These are phyloP conservation scores for Tetranychus truncatus DNA, from an alignment of 2,888 invertebrate genomes.

Conservation along the genomic window DNA sequence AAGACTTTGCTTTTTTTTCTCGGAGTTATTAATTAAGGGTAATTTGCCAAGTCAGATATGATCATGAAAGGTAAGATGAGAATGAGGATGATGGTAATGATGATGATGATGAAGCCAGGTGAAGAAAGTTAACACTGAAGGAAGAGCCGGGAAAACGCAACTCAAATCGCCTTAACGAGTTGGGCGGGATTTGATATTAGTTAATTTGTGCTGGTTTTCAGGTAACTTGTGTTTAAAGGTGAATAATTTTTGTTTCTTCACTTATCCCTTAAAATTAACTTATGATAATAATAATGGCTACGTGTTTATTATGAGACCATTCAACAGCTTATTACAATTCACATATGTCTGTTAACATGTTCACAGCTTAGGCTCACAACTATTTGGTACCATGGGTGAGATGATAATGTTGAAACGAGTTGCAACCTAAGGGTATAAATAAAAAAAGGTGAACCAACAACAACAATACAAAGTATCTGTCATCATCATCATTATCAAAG, in stretches of 20 bases:
- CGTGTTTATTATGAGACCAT: not conserved
- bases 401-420: no score
- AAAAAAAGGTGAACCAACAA: no score
- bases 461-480: no score
- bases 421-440: no score
- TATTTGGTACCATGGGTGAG: not conserved
- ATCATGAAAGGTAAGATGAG: not conserved
- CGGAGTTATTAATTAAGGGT: not conserved
- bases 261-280: not conserved
- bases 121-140: not conserved
- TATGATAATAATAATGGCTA: not conserved
- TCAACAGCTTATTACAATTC: not conserved
- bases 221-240: no score
- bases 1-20: not conserved
- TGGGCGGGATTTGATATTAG: no score
- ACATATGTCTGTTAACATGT: not conserved
- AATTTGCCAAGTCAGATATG: not conserved
- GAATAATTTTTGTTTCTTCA: no score
- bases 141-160: not conserved
- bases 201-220: no score
- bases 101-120: not conserved
- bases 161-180: no score
- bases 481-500: no score
- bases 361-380: not conserved
- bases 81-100: not conserved